A percentile compares a stretch with the other conserved stretches of the same genome.
phyloP scores from a whole-genome alignment of 1,140 invertebrate species.

The Metopolophium dirhodum region DNA sequence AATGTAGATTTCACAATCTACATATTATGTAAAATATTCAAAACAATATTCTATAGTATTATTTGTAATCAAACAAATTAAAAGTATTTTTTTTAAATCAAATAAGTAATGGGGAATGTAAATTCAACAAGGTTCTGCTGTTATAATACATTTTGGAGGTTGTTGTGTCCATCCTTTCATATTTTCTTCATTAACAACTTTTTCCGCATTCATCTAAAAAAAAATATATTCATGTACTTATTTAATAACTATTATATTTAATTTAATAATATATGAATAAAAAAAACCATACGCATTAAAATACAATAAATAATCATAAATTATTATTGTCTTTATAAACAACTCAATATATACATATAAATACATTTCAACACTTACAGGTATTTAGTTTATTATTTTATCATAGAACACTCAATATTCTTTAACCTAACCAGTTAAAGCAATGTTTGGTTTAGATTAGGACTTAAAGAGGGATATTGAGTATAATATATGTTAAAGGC shows the following conservation, averaged over 20 bases:
- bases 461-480: too few relatives aligned
- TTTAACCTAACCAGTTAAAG: too few relatives aligned
- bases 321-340: neutral
- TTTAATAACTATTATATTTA: neutral
- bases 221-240: neutral
- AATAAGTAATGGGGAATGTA: neutral
- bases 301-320: neutral
- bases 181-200: constrained; percentile 20
- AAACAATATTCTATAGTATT: neutral
- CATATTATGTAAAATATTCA: neutral
- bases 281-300: neutral
- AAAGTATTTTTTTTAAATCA: neutral
- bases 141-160: constrained; percentile 7
- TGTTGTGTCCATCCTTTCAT: constrained; percentile 48
- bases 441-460: too few relatives aligned
- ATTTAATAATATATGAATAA: neutral
- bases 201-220: constrained; percentile 41
- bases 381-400: too few relatives aligned
- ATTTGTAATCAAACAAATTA: neutral
- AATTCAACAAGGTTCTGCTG: constrained; percentile 6
- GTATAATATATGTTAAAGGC: too few relatives aligned
- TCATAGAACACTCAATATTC: too few relatives aligned
- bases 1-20: neutral
- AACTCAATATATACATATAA: neutral
- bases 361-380: too few relatives aligned